Evolutionary conservation across 2,797 vertebrate genomes (phyloP), one percentile per base, ranked within the genome.

Genomic region (Galaxias olidus): DNA sequence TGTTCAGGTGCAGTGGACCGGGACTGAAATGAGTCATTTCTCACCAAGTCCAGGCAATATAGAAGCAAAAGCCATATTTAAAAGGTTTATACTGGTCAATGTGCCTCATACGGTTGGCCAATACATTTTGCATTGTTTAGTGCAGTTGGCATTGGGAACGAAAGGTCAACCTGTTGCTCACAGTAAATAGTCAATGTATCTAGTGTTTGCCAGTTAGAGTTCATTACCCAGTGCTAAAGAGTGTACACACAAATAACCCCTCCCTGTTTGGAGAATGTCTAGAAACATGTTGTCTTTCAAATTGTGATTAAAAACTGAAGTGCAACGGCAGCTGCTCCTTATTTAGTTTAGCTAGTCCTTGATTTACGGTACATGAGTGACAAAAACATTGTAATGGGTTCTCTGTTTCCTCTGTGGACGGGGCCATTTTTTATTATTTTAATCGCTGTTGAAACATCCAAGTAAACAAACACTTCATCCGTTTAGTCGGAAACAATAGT

Each of bases 391-490:
- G 65, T 66, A 55, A 78, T 70, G 56, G 71, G 69, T 63, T 58
- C 69, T 67, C 17, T 54, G 7, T 67, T 71, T 74, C 73, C 63
- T 66, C 63, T 45, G 30, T 61, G 50, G 48, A 74, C 71, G 56
- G 59, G 53, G 68, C 45, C 65, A 65, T 69, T 82, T 79, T 74
- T 87, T 89, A 84, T 89, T 80, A 87, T 91, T 92, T 84, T 85
- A 91, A 91, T 88, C 81, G 71, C 64, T 75, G 80, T 85, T 86
- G 84, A 90, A 91, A 87, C 77, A 83, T 79, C 57, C 75, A 68
- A 86, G 82, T 83, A 86, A 89, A 88, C 88, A 91, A 88, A 91
- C 89, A 88, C 87, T 86, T 76, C 75, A 82, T 86, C 82, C 63
- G 43, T 86, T 88, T 69, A 81, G 80, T 67, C 81, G 73, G 71